Evolutionary conservation across 2,888 invertebrate genomes (phyloP).

Genomic region (Patella pellucida): DNA sequence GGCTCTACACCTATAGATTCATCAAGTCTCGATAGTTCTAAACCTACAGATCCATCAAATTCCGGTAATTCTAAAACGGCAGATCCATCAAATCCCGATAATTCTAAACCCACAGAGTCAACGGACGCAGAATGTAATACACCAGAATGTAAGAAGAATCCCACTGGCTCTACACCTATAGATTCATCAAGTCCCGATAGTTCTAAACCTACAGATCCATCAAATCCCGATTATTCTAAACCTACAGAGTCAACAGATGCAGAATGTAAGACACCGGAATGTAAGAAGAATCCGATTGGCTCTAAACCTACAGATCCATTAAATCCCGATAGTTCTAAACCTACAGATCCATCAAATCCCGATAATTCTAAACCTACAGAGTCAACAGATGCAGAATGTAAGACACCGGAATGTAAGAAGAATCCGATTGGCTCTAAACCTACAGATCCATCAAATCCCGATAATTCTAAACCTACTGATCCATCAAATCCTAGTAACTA

Average conservation of each 20-base stretch:
- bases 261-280: not conserved
- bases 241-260: not conserved
- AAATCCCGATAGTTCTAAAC: not conserved
- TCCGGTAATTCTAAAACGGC: not conserved
- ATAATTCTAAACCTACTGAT: not conserved
- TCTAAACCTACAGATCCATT: not conserved
- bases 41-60: not conserved
- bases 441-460: not conserved
- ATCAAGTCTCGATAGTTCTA: not conserved
- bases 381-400: not conserved
- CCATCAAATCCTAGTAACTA: not conserved
- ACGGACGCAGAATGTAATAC: not conserved
- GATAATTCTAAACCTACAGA: not conserved
- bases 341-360: not conserved
- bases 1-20: not conserved
- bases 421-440: not conserved
- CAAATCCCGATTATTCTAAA: not conserved
- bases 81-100: not conserved
- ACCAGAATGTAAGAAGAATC: not conserved
- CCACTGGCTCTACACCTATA: not conserved
- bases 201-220: not conserved
- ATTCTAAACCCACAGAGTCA: not conserved
- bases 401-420: not conserved
- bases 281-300: not conserved
- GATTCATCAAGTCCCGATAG: not conserved